Evolutionary conservation across 2,113 vertebrate genomes (phyloP).

Genomic region (Xiphophorus couchianus): DNA sequence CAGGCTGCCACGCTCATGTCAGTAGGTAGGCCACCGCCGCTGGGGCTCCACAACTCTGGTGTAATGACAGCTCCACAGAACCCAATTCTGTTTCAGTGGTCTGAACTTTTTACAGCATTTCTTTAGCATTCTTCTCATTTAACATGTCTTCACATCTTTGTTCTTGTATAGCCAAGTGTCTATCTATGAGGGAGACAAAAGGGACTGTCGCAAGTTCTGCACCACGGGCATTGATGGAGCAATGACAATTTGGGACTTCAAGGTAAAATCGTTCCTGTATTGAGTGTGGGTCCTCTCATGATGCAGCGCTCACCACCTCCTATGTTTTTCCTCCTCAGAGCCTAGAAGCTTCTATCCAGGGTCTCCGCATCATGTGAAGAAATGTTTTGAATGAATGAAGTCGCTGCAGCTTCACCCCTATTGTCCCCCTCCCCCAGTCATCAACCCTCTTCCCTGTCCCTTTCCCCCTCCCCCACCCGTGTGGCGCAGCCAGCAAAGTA

Average conservation of each 20-base stretch:
- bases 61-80: no score
- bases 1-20: no score
- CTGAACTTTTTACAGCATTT: background rate
- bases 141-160: background rate
- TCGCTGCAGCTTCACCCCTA: constrained; percentile 57
- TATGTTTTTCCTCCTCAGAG: constrained; percentile 79
- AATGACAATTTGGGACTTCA: constrained; percentile 99
- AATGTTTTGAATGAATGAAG: constrained; percentile 61
- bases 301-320: background rate
- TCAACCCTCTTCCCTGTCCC: constrained; percentile 4
- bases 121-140: background rate
- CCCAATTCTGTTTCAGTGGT: no score
- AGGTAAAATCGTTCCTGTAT: constrained; percentile 77
- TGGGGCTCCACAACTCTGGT: no score
- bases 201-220: constrained; percentile 98
- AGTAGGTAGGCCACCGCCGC: no score
- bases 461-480: constrained; percentile 8
- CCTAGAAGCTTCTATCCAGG: constrained; percentile 97
- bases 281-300: background rate
- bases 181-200: constrained; percentile 98
- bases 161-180: constrained; percentile 91
- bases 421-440: background rate
- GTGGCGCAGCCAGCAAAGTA: constrained; percentile 65
- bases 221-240: constrained; percentile 99
- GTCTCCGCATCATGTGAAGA: constrained; percentile 96